A percentile compares a stretch with the other conserved stretches of the same genome.
Conservation (phyloP, 2,888 invertebrate genomes). For the Aspidiotus rigidus region DNA sequence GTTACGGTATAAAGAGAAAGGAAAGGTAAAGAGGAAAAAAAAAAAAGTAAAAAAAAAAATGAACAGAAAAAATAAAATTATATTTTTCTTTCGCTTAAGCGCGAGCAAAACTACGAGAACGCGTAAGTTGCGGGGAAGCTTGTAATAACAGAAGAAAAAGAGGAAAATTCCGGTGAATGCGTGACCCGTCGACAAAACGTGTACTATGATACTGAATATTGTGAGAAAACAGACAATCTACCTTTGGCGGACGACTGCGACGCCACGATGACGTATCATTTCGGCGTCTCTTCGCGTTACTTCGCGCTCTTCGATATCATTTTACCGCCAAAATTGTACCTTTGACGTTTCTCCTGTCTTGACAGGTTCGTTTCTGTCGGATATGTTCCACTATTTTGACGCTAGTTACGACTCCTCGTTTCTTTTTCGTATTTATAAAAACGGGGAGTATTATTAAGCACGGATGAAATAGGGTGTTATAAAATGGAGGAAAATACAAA, state of each 20-base stretch:
- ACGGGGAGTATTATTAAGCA: too few relatives aligned
- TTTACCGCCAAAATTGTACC: too few relatives aligned
- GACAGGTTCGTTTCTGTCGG: too few relatives aligned
- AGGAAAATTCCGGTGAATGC: conserved; percentile 11
- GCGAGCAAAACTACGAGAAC: neutral
- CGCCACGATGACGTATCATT: conserved; percentile 13
- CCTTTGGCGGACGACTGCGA: conserved; percentile 7
- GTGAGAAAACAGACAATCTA: conserved; percentile 3
- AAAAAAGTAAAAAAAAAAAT: neutral
- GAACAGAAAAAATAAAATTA: neutral
- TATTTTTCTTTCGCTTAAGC: neutral
- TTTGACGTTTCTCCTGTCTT: too few relatives aligned
- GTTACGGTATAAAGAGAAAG: neutral
- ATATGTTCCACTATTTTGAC: too few relatives aligned
- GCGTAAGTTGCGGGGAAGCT: neutral
- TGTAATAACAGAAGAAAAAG: neutral
- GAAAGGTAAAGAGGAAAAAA: neutral
- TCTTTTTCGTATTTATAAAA: too few relatives aligned
- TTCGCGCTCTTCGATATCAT: conserved; percentile 6
- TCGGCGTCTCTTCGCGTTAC: neutral
- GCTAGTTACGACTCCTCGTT: too few relatives aligned
- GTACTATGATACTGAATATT: conserved; percentile 11
- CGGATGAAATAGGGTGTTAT: too few relatives aligned
- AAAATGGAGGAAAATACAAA: too few relatives aligned
- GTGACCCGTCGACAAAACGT: conserved; percentile 15